These are phyloP conservation scores for Latrodectus geometricus DNA, from an alignment of 1,140 invertebrate genomes.

Conservation along the genomic window DNA sequence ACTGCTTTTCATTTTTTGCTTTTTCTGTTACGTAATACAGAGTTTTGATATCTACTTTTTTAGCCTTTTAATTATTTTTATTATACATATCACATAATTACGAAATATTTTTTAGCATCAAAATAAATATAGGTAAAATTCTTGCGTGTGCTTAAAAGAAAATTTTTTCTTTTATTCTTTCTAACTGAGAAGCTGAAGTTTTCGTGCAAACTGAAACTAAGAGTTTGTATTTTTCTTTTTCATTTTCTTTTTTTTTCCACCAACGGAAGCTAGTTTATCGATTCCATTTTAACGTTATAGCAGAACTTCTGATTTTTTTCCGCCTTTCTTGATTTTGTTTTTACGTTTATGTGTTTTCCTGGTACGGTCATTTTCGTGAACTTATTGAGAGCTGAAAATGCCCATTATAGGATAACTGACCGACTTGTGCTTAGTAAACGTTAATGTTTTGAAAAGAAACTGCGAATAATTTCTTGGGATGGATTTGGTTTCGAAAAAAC, in stretches of 20 bases:
- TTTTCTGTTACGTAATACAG: not conserved
- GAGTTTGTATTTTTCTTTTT: slow-evolving; percentile 7
- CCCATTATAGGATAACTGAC: slow-evolving; percentile 36
- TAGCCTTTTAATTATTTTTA: slow-evolving; percentile 25
- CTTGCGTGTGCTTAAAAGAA: slow-evolving; percentile 23
- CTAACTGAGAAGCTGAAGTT: slow-evolving; percentile 33
- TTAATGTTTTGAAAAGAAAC: too few relatives aligned
- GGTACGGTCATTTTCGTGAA: slow-evolving; percentile 13
- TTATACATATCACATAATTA: not conserved
- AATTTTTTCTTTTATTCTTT: not conserved
- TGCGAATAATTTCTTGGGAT: too few relatives aligned
- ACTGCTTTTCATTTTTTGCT: too few relatives aligned
- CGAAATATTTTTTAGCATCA: not conserved
- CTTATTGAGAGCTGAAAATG: slow-evolving; percentile 2
- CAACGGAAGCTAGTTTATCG: slow-evolving; percentile 47
- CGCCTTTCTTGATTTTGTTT: not conserved
- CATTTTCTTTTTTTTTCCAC: slow-evolving; percentile 35
- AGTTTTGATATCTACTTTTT: not conserved
- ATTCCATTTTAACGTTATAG: slow-evolving; percentile 41
- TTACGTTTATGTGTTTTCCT: not conserved
- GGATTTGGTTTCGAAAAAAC: too few relatives aligned
- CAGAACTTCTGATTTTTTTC: slow-evolving; percentile 6
- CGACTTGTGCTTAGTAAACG: not conserved
- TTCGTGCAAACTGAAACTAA: slow-evolving; percentile 36
- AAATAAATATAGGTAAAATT: slow-evolving; percentile 13